These are phyloP conservation scores for Heliothis virescens DNA, from an alignment of 1,140 invertebrate species.

Conservation along the genomic window DNA sequence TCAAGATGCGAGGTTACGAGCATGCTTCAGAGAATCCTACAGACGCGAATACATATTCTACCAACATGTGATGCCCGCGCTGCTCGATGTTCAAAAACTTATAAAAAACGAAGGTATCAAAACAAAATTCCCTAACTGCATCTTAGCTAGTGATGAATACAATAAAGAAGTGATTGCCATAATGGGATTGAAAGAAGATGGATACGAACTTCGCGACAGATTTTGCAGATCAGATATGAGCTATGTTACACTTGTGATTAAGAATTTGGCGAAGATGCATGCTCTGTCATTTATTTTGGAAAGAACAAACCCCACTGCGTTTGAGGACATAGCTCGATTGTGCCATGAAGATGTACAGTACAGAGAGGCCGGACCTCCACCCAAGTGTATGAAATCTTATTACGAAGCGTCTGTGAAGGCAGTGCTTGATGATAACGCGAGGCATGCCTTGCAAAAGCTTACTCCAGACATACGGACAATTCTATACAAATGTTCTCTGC, in stretches of 20 bases:
- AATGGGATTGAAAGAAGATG: slow-evolving; percentile 31
- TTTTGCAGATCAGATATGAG: slow-evolving; percentile 65
- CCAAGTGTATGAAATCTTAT: slow-evolving; percentile 65
- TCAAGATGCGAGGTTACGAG: slow-evolving; percentile 59
- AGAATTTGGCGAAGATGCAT: slow-evolving; percentile 78
- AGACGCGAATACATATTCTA: slow-evolving; percentile 67
- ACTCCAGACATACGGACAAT: slow-evolving; percentile 60
- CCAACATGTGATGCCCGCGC: slow-evolving; percentile 58
- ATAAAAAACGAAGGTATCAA: slow-evolving; percentile 70
- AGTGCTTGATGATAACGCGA: slow-evolving; percentile 59
- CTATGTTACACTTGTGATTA: slow-evolving; percentile 69
- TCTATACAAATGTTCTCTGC: slow-evolving; percentile 64
- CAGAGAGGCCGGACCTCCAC: slow-evolving; percentile 57
- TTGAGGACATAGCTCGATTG: slow-evolving; percentile 62
- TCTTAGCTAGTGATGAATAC: slow-evolving; percentile 59
- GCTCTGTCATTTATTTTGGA: slow-evolving; percentile 73
- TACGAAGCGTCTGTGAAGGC: slow-evolving; percentile 70
- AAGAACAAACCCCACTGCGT: slow-evolving; percentile 60
- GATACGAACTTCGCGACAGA: slow-evolving; percentile 61
- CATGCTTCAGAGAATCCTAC: slow-evolving; percentile 64
- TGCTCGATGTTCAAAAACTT: slow-evolving; percentile 67
- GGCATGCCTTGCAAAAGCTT: slow-evolving; percentile 60
- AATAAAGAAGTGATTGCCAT: slow-evolving; percentile 70
- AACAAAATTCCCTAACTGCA: slow-evolving; percentile 72
- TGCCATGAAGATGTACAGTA: slow-evolving; percentile 70